Conservation (phyloP, 2,113 vertebrate genomes). For the Aplodontia rufa region DNA sequence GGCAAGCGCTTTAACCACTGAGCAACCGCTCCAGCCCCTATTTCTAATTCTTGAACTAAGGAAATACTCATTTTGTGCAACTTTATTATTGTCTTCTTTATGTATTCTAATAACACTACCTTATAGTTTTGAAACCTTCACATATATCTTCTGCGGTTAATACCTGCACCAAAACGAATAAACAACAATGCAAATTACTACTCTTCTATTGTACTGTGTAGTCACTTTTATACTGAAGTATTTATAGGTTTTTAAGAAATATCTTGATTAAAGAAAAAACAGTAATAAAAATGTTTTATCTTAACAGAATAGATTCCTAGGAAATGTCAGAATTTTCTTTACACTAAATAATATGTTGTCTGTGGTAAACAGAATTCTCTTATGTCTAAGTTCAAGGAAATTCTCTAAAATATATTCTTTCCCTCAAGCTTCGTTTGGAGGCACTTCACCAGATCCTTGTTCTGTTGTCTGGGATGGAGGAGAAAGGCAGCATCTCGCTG, state of each 20-base stretch:
- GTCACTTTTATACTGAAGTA: neutral
- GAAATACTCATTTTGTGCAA: neutral
- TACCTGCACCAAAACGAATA: neutral
- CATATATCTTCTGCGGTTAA: neutral
- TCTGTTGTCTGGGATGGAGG: conserved; percentile 97
- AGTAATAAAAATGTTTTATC: neutral
- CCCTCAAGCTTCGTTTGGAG: conserved; percentile 93
- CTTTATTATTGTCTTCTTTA: neutral
- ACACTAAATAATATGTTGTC: neutral
- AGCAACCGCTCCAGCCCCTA: no score
- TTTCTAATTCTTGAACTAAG: conserved; percentile 16
- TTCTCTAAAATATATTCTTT: conserved; percentile 54
- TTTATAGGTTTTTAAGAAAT: neutral
- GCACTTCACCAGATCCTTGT: conserved; percentile 98
- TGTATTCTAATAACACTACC: neutral
- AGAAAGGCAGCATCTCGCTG: conserved; percentile 90
- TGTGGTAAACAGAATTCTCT: neutral
- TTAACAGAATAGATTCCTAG: conserved; percentile 9
- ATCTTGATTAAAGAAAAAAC: conserved; percentile 6
- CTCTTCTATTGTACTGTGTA: neutral
- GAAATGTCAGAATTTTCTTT: conserved; percentile 38
- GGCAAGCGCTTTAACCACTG: no score
- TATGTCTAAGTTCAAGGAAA: conserved; percentile 21
- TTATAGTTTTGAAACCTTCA: conserved; percentile 8
- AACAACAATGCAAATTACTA: neutral